Conservation (phyloP, 2,797 vertebrate species). For the Gorsachius magnificus region DNA sequence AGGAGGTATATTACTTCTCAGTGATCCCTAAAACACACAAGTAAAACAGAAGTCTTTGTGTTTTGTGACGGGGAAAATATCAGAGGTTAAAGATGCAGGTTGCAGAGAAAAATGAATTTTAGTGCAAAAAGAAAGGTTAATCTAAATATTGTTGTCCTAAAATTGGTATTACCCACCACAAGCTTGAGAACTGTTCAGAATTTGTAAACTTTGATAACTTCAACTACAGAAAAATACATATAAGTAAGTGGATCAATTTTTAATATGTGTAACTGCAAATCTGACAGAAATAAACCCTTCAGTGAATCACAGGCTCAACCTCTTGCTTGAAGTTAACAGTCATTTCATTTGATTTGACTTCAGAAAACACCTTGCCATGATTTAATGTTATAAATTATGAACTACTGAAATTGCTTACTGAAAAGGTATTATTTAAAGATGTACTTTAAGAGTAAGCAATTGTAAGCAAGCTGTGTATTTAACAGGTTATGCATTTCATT, state of each 20-base stretch:
- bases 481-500: not conserved
- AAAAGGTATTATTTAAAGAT: not conserved
- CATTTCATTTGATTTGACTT: constrained; percentile 40
- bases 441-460: not conserved
- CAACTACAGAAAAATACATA: not conserved
- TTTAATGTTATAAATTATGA: not conserved
- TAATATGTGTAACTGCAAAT: constrained; percentile 25
- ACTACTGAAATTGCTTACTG: not conserved
- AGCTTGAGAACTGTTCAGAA: not conserved
- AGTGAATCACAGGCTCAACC: not conserved
- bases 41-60: not conserved
- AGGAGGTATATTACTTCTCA: not conserved
- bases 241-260: constrained; percentile 29
- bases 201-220: constrained; percentile 30
- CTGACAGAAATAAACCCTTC: constrained; percentile 42
- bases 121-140: not conserved
- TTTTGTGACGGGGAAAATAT: not conserved
- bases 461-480: not conserved
- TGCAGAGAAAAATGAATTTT: not conserved
- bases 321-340: constrained; percentile 7
- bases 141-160: not conserved
- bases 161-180: not conserved
- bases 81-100: not conserved
- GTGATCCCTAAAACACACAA: not conserved
- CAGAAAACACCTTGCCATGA: not conserved